These are phyloP conservation scores for Drosophila flavopinicola DNA, from an alignment of 2,888 invertebrate genomes.

Conservation along the genomic window DNA sequence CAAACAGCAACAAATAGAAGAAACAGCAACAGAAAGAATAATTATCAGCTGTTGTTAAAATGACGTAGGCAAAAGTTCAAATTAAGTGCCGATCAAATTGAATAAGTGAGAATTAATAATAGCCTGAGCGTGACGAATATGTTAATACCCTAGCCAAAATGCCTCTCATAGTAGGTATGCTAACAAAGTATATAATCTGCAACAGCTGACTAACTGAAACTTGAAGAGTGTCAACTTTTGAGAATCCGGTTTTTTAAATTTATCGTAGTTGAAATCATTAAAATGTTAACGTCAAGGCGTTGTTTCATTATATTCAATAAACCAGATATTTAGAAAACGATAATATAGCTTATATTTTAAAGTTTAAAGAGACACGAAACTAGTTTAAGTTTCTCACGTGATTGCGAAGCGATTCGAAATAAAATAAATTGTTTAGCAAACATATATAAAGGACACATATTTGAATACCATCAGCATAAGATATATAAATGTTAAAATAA, in stretches of 20 bases:
- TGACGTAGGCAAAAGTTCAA: slow-evolving; percentile 73
- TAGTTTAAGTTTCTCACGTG: neutral
- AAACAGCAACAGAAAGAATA: slow-evolving; percentile 37
- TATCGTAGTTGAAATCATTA: slow-evolving; percentile 3
- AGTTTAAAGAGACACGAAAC: neutral
- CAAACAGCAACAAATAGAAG: slow-evolving; percentile 33
- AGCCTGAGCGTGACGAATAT: slow-evolving; percentile 43
- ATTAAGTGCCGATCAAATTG: slow-evolving; percentile 75
- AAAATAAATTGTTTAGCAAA: neutral
- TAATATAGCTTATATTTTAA: slow-evolving; percentile 6
- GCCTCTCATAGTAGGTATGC: slow-evolving; percentile 8
- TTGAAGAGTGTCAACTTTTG: slow-evolving; percentile 1
- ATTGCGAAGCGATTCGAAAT: neutral
- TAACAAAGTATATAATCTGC: slow-evolving; percentile 10
- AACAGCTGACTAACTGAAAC: slow-evolving; percentile 3
- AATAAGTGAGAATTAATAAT: slow-evolving; percentile 45
- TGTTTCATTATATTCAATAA: slow-evolving; percentile 14
- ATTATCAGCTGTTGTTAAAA: slow-evolving; percentile 56
- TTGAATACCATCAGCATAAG: no score
- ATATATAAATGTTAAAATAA: no score
- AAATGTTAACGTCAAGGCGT: slow-evolving; percentile 10
- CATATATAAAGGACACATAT: neutral
- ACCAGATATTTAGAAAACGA: slow-evolving; percentile 19
- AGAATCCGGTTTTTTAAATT: slow-evolving; percentile 19
- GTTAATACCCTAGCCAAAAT: slow-evolving; percentile 49